Conservation (phyloP, 2,113 vertebrate species). For the Oryzias celebensis region DNA sequence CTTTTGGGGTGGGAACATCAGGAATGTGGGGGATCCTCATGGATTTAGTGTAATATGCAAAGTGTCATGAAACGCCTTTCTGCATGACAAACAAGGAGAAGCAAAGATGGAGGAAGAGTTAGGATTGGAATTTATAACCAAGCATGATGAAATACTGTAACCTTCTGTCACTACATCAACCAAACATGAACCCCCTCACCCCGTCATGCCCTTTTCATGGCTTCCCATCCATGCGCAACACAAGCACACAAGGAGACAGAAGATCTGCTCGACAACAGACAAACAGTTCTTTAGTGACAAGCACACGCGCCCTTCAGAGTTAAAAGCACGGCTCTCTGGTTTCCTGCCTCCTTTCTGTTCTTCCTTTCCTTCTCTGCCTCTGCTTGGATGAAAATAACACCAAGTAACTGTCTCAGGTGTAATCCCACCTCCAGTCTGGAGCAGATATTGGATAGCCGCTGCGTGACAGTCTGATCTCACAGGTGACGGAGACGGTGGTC, state of each 20-base stretch:
- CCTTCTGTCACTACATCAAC: slow-evolving; percentile 55
- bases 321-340: slow-evolving; percentile 51
- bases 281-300: slow-evolving; percentile 28
- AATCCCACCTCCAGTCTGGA: slow-evolving; percentile 41
- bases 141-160: slow-evolving; percentile 73
- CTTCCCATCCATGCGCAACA: slow-evolving; percentile 22
- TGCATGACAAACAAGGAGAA: slow-evolving; percentile 55
- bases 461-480: slow-evolving; percentile 41
- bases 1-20: not conserved
- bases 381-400: slow-evolving; percentile 31
- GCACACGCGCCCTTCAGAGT: slow-evolving; percentile 42
- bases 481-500: slow-evolving; percentile 62
- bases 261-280: slow-evolving; percentile 6
- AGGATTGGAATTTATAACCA: slow-evolving; percentile 69
- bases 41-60: slow-evolving; percentile 66
- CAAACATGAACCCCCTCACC: not conserved
- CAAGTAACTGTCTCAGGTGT: slow-evolving; percentile 45
- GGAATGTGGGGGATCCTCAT: slow-evolving; percentile 28
- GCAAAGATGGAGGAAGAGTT: slow-evolving; percentile 7
- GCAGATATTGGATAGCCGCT: slow-evolving; percentile 43
- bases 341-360: slow-evolving; percentile 25
- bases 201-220: slow-evolving; percentile 8
- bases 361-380: slow-evolving; percentile 23
- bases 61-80: slow-evolving; percentile 61
- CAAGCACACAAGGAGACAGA: slow-evolving; percentile 26